Percentiles rank a stretch among this genome's conserved stretches.
phyloP scores from a whole-genome alignment of 2,113 vertebrate genomes.

The Paedocypris sp. region DNA sequence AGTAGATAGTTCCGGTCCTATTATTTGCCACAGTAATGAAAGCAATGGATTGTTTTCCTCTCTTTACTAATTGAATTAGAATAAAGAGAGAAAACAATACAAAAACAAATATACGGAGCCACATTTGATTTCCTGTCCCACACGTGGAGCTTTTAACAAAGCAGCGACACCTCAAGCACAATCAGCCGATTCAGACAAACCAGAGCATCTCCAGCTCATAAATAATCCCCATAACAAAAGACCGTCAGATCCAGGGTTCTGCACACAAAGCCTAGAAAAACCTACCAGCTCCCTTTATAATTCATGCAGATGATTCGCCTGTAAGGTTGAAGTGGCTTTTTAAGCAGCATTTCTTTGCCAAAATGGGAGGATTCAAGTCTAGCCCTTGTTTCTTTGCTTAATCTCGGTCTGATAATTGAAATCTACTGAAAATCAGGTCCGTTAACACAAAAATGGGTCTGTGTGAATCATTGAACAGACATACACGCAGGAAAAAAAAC shows the following conservation, averaged over 20 bases:
- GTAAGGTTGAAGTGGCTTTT: not conserved
- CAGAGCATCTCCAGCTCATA: not conserved
- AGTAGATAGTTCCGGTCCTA: too few species aligned
- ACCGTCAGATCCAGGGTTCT: not conserved
- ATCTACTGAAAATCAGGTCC: slow-evolving; percentile 3
- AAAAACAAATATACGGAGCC: not conserved
- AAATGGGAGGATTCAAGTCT: not conserved
- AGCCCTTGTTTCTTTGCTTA: too few species aligned
- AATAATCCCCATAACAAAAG: slow-evolving; percentile 26
- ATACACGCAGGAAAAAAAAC: too few species aligned
- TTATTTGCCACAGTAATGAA: too few species aligned
- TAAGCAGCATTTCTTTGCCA: not conserved
- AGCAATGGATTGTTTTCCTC: not conserved
- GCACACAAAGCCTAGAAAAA: not conserved
- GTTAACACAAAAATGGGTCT: not conserved
- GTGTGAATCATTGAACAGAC: too few species aligned
- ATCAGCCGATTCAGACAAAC: not conserved
- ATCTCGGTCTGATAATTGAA: not conserved
- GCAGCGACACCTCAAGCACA: not conserved
- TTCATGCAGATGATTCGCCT: not conserved
- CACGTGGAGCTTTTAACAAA: not conserved
- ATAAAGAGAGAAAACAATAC: not conserved
- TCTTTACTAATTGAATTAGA: not conserved
- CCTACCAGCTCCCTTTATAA: not conserved
- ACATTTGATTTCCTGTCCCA: not conserved